A percentile compares a stretch with the other conserved stretches of the same genome.
Evolutionary conservation across 2,797 vertebrate genomes (phyloP).

Genomic region (Champsocephalus esox): DNA sequence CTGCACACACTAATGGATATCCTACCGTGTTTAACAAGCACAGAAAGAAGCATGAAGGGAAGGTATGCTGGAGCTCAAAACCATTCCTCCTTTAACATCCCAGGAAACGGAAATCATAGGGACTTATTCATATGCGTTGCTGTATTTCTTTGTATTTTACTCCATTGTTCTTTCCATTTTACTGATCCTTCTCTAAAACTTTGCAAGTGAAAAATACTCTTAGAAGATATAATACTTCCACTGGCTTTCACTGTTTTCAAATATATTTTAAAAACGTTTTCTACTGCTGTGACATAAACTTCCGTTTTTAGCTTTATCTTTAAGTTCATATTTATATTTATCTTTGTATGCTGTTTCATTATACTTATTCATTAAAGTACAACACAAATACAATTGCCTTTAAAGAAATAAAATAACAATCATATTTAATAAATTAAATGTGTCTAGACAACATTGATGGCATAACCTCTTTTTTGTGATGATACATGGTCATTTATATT

Average conservation of each 20-base stretch:
- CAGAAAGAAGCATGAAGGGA: constrained; percentile 25
- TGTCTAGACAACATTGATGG: no score
- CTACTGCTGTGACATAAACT: not conserved
- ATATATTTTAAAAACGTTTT: not conserved
- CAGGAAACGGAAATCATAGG: constrained; percentile 37
- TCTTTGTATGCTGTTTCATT: not conserved
- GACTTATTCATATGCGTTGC: constrained; percentile 26
- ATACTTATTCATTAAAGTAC: no score
- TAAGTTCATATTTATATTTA: not conserved
- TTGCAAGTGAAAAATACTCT: constrained; percentile 1
- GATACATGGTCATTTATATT: no score
- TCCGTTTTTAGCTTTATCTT: not conserved
- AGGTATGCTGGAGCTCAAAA: constrained; percentile 23
- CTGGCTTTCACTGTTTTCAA: not conserved
- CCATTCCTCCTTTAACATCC: constrained; percentile 28
- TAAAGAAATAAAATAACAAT: no score
- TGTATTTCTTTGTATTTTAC: constrained; percentile 32
- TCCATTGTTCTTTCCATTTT: constrained; percentile 47
- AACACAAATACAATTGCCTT: no score
- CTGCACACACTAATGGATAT: constrained; percentile 64
- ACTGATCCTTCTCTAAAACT: not conserved
- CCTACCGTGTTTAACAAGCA: constrained; percentile 73
- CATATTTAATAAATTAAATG: no score
- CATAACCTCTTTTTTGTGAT: no score
- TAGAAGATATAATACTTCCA: not conserved